A percentile compares a stretch with the other conserved stretches of the same genome.
Conservation (phyloP, 2,797 vertebrate genomes). For the Varecia variegata region DNA sequence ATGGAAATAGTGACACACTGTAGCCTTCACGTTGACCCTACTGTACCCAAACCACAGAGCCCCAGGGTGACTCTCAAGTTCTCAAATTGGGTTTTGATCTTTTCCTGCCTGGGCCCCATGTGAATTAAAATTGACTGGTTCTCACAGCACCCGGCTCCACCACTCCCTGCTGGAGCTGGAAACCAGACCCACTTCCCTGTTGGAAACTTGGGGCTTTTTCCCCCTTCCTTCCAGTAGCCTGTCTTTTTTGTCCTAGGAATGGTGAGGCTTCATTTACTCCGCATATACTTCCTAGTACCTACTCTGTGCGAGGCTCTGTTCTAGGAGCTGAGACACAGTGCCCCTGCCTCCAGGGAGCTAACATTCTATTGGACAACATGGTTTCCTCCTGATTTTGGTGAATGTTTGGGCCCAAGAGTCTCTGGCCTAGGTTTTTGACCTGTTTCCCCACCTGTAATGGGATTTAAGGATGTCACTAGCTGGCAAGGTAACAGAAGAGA, state of each 20-base stretch:
- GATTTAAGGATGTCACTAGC: not conserved
- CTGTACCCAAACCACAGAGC: constrained; percentile 69
- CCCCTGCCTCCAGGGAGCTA: not conserved
- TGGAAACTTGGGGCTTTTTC: not conserved
- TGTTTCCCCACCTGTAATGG: not conserved
- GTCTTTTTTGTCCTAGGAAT: not conserved
- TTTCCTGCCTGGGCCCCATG: constrained; percentile 61
- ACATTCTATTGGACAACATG: not conserved
- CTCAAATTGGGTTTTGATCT: constrained; percentile 66
- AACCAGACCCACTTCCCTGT: not conserved
- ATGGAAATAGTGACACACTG: constrained; percentile 74
- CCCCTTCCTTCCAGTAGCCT: not conserved
- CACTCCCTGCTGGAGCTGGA: not conserved
- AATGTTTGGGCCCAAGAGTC: not conserved
- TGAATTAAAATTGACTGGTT: constrained; percentile 56
- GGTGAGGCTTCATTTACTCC: not conserved
- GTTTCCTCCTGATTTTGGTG: not conserved
- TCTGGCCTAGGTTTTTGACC: not conserved
- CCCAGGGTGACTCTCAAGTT: constrained; percentile 64
- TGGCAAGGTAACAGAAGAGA: not conserved
- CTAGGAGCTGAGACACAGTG: not conserved
- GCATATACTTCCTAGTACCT: not conserved
- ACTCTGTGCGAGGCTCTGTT: not conserved
- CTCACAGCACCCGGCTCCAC: constrained; percentile 39
- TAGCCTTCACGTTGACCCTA: constrained; percentile 61